Conservation (phyloP, 2,113 vertebrate genomes). For the Triplophysa dalaica region DNA sequence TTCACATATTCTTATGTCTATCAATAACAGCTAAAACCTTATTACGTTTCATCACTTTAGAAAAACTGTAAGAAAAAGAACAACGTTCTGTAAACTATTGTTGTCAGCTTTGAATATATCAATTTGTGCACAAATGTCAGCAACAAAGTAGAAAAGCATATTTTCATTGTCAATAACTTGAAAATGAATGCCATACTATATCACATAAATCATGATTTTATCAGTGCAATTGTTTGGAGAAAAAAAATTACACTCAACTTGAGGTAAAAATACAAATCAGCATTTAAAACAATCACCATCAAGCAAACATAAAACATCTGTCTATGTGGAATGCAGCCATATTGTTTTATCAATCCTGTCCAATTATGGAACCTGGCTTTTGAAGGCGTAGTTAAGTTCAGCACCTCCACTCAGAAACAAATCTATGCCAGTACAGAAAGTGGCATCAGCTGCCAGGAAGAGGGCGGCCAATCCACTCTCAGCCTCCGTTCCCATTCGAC, state of each 20-base stretch:
- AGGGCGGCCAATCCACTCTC: slow-evolving; percentile 76
- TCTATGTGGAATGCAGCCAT: neutral
- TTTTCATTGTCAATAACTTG: neutral
- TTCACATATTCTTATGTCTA: neutral
- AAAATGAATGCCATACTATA: neutral
- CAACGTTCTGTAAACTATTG: neutral
- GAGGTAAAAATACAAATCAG: neutral
- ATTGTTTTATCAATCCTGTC: neutral
- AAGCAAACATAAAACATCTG: neutral
- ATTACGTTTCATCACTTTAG: too few relatives aligned
- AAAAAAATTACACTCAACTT: neutral
- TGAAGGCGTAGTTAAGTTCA: slow-evolving; percentile 78
- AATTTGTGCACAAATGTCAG: neutral
- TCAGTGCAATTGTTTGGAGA: neutral
- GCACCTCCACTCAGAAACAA: slow-evolving; percentile 78
- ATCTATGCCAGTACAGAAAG: slow-evolving; percentile 81
- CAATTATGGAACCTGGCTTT: slow-evolving; percentile 64
- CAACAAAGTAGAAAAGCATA: neutral
- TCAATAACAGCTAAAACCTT: too few relatives aligned
- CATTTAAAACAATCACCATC: neutral
- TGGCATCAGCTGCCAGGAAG: slow-evolving; percentile 79
- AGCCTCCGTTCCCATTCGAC: slow-evolving; percentile 79
- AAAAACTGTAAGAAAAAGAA: neutral
- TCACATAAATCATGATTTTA: neutral
- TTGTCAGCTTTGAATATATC: neutral